Percentiles rank a stretch among this genome's conserved stretches.
Conservation (phyloP, 2,113 vertebrate genomes). For the Lamprologus ornatipinnis region DNA sequence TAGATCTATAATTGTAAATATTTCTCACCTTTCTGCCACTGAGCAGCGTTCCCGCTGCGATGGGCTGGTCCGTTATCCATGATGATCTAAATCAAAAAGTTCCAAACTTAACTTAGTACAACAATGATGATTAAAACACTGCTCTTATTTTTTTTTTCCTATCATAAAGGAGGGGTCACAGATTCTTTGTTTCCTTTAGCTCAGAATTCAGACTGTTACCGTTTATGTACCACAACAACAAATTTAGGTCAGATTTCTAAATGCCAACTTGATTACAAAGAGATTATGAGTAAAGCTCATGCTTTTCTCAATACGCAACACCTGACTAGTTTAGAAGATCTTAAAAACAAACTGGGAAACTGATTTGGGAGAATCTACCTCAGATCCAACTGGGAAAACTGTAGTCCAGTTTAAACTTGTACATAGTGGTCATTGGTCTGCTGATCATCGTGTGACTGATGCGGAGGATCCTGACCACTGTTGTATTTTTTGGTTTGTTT, state of each 20-base stretch:
- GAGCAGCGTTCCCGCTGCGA: slow-evolving; percentile 41
- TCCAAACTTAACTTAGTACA: neutral
- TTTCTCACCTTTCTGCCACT: slow-evolving; percentile 71
- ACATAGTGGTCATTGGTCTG: neutral
- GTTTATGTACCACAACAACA: neutral
- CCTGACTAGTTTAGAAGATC: neutral
- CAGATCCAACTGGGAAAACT: neutral
- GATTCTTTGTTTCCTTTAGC: neutral
- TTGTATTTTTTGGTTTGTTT: neutral
- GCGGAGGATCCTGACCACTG: neutral
- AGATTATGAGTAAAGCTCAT: neutral
- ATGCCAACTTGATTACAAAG: neutral
- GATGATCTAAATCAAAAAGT: slow-evolving; percentile 65
- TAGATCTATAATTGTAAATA: neutral
- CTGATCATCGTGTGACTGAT: neutral
- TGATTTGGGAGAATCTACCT: neutral
- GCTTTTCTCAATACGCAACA: neutral
- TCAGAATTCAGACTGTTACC: neutral
- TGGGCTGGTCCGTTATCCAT: slow-evolving; percentile 77
- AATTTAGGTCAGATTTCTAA: neutral
- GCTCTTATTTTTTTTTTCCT: neutral
- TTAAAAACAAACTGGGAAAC: neutral
- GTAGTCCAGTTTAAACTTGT: neutral
- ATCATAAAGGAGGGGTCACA: neutral
- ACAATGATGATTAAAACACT: neutral